Evolutionary conservation across 2,797 vertebrate genomes (phyloP).

Genomic region (Cirrhinus molitorella): DNA sequence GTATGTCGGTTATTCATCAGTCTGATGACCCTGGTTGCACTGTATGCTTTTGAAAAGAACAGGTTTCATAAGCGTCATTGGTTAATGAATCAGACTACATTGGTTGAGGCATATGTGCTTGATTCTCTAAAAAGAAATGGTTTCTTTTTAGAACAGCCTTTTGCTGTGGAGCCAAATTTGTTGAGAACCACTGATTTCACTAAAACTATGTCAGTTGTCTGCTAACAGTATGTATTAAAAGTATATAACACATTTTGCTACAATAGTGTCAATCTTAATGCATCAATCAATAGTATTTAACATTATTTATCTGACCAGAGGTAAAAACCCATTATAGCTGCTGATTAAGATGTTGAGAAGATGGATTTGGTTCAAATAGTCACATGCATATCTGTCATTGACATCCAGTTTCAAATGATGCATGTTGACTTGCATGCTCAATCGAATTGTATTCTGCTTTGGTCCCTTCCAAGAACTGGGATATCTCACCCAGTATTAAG

Average conservation of each 20-base stretch:
- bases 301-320: neutral
- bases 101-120: no score
- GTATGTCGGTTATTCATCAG: no score
- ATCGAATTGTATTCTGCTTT: neutral
- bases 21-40: no score
- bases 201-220: no score
- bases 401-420: neutral
- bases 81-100: no score
- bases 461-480: neutral
- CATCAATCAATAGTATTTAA: neutral
- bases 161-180: no score
- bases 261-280: neutral
- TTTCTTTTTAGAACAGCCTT: no score
- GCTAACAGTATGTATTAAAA: neutral
- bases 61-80: no score
- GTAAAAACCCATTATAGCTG: neutral
- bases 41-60: no score
- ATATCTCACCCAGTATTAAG: neutral
- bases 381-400: neutral
- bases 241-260: neutral
- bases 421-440: neutral
- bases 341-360: neutral
- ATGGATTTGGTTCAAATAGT: conserved; percentile 19
- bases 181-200: no score
- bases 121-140: no score